These are phyloP conservation scores for Drosophila fulvimacula DNA, from an alignment of 2,888 invertebrate species.

Conservation along the genomic window DNA sequence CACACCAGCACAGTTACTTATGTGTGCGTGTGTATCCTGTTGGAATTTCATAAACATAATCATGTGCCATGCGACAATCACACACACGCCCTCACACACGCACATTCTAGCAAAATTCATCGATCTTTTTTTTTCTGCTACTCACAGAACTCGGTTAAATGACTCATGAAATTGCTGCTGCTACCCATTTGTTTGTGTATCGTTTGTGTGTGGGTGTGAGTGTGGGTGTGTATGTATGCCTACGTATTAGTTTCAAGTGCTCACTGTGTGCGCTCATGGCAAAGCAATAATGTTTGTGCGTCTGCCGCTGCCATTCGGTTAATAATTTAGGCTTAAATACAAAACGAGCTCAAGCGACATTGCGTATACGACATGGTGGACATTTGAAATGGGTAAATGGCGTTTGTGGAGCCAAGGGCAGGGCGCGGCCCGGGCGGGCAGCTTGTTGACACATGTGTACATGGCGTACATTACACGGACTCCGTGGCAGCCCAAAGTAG, in stretches of 20 bases:
- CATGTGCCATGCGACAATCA: conserved; percentile 62
- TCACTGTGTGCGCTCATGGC: conserved; percentile 64
- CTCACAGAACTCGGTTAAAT: conserved; percentile 72
- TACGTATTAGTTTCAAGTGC: conserved; percentile 74
- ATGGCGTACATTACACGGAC: conserved; percentile 23
- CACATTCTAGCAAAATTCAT: conserved; percentile 54
- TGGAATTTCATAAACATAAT: conserved; percentile 69
- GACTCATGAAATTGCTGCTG: conserved; percentile 79
- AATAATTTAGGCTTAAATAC: conserved; percentile 78
- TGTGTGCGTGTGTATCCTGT: conserved; percentile 18
- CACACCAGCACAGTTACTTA: conserved; percentile 2
- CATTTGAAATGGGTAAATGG: conserved; percentile 34
- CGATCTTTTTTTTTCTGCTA: conserved; percentile 63
- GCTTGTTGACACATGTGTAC: conserved; percentile 69
- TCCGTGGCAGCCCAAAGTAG: conserved; percentile 55
- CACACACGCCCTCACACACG: conserved; percentile 15
- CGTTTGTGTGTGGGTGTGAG: conserved; percentile 5
- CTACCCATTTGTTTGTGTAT: conserved; percentile 69
- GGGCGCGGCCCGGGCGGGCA: conserved; percentile 1
- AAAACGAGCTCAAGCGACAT: conserved; percentile 59
- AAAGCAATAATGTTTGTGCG: conserved; percentile 71
- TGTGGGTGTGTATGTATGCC: conserved; percentile 13
- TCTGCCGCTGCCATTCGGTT: conserved; percentile 58
- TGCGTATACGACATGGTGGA: conserved; percentile 69
- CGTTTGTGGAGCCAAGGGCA: neutral